Conservation (phyloP, 2,113 vertebrate genomes). For the Bothrops jararaca region DNA sequence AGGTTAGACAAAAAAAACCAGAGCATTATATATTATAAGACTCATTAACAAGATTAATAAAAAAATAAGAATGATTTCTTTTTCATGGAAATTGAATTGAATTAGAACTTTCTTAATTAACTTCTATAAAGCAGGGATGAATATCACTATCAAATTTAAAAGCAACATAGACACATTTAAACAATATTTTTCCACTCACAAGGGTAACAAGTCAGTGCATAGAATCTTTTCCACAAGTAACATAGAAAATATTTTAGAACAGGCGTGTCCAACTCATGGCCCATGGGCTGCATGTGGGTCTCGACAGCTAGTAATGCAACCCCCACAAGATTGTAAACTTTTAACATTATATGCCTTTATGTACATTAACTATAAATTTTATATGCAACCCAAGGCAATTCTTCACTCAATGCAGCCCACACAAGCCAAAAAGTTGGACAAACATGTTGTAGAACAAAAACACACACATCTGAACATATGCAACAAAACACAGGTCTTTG, state of each 20-base stretch:
- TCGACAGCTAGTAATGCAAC: not conserved
- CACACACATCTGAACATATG: not conserved
- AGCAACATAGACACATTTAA: not conserved
- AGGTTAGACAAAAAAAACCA: not conserved
- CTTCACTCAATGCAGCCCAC: not conserved
- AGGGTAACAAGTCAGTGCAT: not conserved
- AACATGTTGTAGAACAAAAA: not conserved
- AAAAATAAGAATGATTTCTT: not conserved
- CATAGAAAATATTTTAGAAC: not conserved
- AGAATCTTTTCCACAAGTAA: not conserved
- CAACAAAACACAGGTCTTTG: not conserved
- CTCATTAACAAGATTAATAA: not conserved
- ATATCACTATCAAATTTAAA: not conserved
- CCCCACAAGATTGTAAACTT: not conserved
- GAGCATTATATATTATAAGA: not conserved
- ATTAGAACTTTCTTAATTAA: not conserved
- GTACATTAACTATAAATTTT: not conserved
- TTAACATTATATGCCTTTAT: not conserved
- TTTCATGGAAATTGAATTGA: not conserved
- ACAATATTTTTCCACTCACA: not conserved
- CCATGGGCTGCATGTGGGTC: not conserved
- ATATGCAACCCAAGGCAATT: not conserved
- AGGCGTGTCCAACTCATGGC: too few relatives aligned
- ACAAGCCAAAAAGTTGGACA: not conserved
- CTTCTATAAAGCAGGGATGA: not conserved